Percentiles rank a stretch among this genome's conserved stretches.
Conservation (phyloP, 2,888 invertebrate genomes). For the Tromatobia lineatoria region DNA sequence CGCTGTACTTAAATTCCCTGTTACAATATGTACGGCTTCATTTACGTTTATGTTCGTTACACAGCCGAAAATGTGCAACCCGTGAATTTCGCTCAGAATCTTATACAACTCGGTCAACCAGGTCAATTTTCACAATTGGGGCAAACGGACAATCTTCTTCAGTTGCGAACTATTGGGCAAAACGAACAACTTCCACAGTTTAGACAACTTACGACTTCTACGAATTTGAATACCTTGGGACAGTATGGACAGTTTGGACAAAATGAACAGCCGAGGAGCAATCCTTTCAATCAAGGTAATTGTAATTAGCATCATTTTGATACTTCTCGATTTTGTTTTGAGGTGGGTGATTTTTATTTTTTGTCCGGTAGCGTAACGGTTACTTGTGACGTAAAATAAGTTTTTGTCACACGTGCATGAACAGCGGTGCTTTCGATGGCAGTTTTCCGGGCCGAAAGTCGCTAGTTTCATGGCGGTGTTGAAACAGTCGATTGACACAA, state of each 20-base stretch:
- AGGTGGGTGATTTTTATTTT: no score
- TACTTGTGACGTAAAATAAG: no score
- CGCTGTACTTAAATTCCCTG: no score
- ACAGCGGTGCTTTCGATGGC: no score
- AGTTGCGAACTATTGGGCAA: constrained; percentile 67
- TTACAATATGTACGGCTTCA: neutral
- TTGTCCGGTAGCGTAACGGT: no score
- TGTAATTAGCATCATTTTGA: neutral
- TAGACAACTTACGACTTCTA: constrained; percentile 21
- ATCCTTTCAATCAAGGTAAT: constrained; percentile 61
- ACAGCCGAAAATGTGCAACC: constrained; percentile 37
- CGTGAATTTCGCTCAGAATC: constrained; percentile 46
- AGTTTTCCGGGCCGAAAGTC: no score
- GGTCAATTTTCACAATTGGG: constrained; percentile 40
- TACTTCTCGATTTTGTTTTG: no score
- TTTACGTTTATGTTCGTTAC: neutral
- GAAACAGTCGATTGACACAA: no score
- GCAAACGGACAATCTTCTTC: constrained; percentile 11
- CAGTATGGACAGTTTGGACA: constrained; percentile 55
- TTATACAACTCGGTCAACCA: constrained; percentile 55
- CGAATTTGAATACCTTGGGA: constrained; percentile 33
- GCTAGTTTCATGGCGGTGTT: no score
- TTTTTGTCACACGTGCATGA: no score
- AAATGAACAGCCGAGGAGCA: constrained; percentile 27
- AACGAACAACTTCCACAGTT: constrained; percentile 47